Evolutionary conservation across 1,140 invertebrate species (phyloP).

Genomic region (Atta colombica): DNA sequence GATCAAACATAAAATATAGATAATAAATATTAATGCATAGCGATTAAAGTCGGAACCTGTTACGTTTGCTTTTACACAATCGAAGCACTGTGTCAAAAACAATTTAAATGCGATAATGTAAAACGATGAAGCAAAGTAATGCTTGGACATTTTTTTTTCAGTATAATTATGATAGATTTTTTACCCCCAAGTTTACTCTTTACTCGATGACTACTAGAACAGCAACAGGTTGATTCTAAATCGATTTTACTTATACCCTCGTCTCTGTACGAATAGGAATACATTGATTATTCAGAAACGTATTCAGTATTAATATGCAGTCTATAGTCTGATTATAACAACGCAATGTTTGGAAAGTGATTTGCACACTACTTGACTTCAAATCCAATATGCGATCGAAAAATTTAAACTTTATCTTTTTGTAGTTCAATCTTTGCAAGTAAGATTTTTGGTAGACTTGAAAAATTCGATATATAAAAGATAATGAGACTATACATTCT

Average conservation of each 20-base stretch:
- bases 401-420: neutral
- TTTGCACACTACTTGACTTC: neutral
- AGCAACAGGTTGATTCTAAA: slow-evolving; percentile 22
- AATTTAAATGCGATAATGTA: neutral
- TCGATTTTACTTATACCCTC: slow-evolving; percentile 22
- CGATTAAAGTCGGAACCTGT: neutral
- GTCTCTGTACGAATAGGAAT: neutral
- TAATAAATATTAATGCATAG: slow-evolving; percentile 9
- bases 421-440: neutral
- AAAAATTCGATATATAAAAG: neutral
- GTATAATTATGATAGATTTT: neutral
- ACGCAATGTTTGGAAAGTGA: neutral
- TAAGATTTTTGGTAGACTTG: neutral
- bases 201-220: neutral
- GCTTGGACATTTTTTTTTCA: neutral
- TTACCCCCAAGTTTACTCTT: neutral
- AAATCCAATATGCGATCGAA: neutral
- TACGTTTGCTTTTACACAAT: neutral
- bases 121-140: neutral
- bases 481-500: neutral
- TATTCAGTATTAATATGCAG: slow-evolving; percentile 8
- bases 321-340: slow-evolving; percentile 27
- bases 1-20: neutral
- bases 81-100: neutral
- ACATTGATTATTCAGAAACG: slow-evolving; percentile 25